Evolutionary conservation across 2,797 vertebrate genomes (phyloP).

Genomic region (Bryconaethiops microstoma): DNA sequence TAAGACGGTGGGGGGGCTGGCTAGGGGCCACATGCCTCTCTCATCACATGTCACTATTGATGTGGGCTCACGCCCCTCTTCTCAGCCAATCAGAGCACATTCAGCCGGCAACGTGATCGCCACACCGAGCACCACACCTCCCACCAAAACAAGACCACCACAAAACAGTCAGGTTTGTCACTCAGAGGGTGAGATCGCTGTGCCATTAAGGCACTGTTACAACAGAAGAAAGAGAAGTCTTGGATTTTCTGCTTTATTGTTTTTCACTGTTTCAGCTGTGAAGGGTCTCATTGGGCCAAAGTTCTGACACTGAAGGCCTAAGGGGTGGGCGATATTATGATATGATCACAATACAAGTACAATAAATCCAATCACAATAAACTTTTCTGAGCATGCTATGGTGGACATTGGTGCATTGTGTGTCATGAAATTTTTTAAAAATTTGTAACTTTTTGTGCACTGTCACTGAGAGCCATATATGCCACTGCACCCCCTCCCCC

Average conservation of each 20-base stretch:
- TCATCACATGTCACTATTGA: slow-evolving; percentile 70
- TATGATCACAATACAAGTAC: too few relatives aligned
- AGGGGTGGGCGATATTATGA: neutral
- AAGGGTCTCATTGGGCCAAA: neutral
- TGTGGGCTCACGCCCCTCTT: slow-evolving; percentile 70
- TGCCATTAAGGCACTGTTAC: slow-evolving; percentile 31
- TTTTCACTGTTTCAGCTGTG: too few relatives aligned
- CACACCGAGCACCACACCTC: slow-evolving; percentile 37
- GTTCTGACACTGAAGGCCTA: neutral
- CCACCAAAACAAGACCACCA: slow-evolving; percentile 32
- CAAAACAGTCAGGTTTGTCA: slow-evolving; percentile 52
- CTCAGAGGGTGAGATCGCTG: slow-evolving; percentile 12
- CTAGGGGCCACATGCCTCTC: slow-evolving; percentile 54
- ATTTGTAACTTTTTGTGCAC: too few relatives aligned
- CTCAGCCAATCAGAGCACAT: slow-evolving; percentile 71
- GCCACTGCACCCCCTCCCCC: too few relatives aligned
- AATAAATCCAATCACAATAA: neutral
- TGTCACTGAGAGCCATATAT: too few relatives aligned
- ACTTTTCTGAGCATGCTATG: neutral
- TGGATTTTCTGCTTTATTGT: too few relatives aligned
- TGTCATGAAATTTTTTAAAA: too few relatives aligned
- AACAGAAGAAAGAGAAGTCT: neutral
- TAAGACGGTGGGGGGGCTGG: slow-evolving; percentile 45
- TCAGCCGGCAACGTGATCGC: slow-evolving; percentile 58
- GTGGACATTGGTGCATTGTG: neutral